Conservation (phyloP, 2,113 vertebrate species). For the Daubentonia madagascariensis region DNA sequence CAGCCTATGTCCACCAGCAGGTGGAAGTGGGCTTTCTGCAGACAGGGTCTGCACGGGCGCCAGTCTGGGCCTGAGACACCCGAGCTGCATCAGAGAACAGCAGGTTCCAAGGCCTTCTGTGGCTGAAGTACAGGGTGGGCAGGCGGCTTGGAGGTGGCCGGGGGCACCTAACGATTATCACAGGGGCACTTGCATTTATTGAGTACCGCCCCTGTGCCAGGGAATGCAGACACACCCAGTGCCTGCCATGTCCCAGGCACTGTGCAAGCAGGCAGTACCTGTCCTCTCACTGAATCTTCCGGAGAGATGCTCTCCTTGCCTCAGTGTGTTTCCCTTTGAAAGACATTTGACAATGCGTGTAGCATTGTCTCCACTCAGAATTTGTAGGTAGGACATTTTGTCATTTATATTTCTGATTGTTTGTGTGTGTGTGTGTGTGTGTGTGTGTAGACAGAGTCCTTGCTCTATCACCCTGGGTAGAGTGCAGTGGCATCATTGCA, state of each 20-base stretch:
- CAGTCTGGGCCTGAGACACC: background rate
- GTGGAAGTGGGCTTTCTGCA: background rate
- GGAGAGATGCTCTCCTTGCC: background rate
- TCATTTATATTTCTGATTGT: background rate
- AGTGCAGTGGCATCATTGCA: no score
- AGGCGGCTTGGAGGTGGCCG: background rate
- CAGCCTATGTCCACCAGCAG: background rate
- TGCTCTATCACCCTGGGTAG: no score
- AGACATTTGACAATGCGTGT: background rate
- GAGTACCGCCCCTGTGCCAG: background rate
- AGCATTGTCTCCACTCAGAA: background rate
- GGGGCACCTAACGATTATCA: background rate
- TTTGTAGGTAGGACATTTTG: background rate
- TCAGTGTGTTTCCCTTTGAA: background rate
- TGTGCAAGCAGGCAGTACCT: background rate
- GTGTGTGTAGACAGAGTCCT: no score
- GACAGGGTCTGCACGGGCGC: accelerated
- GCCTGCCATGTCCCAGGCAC: no score
- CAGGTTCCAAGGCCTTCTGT: background rate
- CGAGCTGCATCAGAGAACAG: background rate
- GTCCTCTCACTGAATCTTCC: background rate
- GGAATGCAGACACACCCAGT: background rate
- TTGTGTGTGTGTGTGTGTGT: no score
- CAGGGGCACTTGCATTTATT: background rate
- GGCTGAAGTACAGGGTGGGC: no score